phyloP scores from a whole-genome alignment of 2,113 vertebrate species.

The Nesospiza acunhae region DNA sequence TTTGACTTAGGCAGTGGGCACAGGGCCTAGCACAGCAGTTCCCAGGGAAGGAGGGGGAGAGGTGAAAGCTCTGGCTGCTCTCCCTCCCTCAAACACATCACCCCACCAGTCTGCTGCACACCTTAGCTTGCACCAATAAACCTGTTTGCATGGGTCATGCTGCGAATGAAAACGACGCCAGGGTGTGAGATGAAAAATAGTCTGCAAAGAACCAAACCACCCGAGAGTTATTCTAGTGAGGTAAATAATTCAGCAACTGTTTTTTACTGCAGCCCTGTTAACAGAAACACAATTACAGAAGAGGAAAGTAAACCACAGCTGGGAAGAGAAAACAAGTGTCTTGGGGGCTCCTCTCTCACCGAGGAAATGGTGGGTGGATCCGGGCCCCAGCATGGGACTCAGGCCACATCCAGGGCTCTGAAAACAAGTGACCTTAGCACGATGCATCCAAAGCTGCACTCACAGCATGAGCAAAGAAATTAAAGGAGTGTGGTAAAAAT shows the following conservation, averaged over 20 bases:
- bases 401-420: neutral
- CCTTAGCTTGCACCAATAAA: neutral
- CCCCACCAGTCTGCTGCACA: neutral
- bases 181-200: neutral
- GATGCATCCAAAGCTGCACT: neutral
- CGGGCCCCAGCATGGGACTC: accelerated
- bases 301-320: constrained; percentile 3
- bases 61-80: neutral
- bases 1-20: neutral
- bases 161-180: neutral
- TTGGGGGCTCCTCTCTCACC: neutral
- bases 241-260: neutral
- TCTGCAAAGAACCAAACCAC: neutral
- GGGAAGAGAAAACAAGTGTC: constrained; percentile 3
- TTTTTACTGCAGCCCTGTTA: neutral
- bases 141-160: neutral
- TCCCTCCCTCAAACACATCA: neutral
- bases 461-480: neutral
- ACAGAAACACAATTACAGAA: neutral
- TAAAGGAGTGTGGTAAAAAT: neutral
- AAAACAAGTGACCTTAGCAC: neutral
- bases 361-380: neutral
- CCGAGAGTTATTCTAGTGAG: neutral
- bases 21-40: neutral
- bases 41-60: neutral